Evolutionary conservation across 2,888 invertebrate genomes (phyloP).

Genomic region (Epirrhoe alternata): DNA sequence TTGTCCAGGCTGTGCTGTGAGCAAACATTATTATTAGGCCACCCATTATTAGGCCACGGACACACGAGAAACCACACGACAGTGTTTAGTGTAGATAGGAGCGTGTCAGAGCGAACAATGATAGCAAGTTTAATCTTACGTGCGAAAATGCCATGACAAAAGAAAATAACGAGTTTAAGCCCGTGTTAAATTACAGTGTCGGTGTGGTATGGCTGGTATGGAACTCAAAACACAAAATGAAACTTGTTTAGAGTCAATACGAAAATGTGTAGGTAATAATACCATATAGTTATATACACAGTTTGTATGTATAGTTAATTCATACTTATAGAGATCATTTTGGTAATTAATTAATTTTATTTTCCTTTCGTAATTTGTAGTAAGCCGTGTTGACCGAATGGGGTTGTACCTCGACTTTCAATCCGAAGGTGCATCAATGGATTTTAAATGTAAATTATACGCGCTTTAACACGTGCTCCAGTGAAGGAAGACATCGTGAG

Average conservation of each 20-base stretch:
- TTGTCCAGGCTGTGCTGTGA: too few species aligned
- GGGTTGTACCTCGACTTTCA: too few species aligned
- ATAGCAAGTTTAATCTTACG: constrained; percentile 1
- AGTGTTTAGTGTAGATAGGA: constrained; percentile 13
- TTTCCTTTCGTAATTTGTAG: too few species aligned
- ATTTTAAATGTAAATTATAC: too few species aligned
- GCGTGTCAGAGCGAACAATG: neutral
- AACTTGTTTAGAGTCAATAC: neutral
- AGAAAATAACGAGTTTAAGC: neutral
- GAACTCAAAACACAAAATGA: neutral
- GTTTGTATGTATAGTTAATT: too few species aligned
- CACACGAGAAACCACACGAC: constrained; percentile 20
- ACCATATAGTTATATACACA: too few species aligned
- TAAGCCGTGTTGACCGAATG: too few species aligned
- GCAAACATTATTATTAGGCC: constrained; percentile 52
- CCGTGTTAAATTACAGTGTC: neutral
- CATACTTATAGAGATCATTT: too few species aligned
- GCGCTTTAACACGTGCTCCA: too few species aligned
- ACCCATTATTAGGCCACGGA: constrained; percentile 63
- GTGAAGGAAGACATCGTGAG: too few species aligned
- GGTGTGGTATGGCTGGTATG: neutral
- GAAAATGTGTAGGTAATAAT: neutral
- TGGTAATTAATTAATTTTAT: too few species aligned
- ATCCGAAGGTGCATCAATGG: too few species aligned
- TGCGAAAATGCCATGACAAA: neutral